Evolutionary conservation across 2,797 vertebrate species (phyloP).

Genomic region (Propithecus deckenii): DNA sequence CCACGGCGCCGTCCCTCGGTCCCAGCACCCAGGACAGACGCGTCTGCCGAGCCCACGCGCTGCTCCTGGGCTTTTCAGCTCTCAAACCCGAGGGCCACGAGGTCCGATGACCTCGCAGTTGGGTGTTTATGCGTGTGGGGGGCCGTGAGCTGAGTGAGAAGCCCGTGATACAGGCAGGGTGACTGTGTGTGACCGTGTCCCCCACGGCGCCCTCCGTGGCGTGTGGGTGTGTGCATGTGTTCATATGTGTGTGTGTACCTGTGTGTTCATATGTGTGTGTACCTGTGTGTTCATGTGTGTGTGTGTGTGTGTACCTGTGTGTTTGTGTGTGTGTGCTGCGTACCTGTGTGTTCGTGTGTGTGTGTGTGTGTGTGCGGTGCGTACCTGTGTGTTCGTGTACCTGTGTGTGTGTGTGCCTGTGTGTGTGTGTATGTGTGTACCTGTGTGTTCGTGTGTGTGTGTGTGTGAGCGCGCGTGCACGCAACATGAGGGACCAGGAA

Average conservation of each 20-base stretch:
- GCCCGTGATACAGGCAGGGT: accelerated
- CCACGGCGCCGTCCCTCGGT: accelerated
- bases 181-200: no score
- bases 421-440: neutral
- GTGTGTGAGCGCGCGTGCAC: no score
- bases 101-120: neutral
- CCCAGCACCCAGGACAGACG: neutral
- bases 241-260: no score
- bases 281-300: no score
- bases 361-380: neutral
- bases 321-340: no score
- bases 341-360: no score
- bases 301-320: no score
- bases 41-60: neutral
- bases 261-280: accelerated
- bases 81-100: accelerated
- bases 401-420: neutral
- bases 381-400: accelerated
- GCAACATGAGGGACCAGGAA: accelerated
- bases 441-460: no score
- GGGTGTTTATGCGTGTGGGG: neutral
- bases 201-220: no score
- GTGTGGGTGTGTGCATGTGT: no score
- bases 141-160: neutral
- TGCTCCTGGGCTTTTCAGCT: neutral